These are phyloP conservation scores for Hyles euphorbiae DNA, from an alignment of 1,140 invertebrate species.

Conservation along the genomic window DNA sequence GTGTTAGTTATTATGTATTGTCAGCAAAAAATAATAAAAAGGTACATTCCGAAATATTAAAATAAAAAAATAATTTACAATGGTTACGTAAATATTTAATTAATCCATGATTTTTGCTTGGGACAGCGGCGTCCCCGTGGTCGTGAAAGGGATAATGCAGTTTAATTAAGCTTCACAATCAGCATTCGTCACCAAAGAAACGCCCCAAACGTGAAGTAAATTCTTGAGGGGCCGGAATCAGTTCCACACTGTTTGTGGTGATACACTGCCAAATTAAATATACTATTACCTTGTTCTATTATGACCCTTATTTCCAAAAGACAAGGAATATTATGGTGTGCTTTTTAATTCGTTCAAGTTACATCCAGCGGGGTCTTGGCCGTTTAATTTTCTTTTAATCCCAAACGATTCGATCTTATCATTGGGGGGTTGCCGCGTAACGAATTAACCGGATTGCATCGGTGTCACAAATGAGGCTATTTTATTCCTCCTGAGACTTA, in stretches of 20 bases:
- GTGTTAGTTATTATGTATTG: no score
- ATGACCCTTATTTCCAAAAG: conserved; percentile 17
- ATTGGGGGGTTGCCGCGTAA: conserved; percentile 59
- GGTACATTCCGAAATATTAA: no score
- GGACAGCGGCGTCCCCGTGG: no score
- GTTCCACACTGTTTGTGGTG: conserved; percentile 45
- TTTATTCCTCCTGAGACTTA: conserved; percentile 59
- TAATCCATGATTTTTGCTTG: no score
- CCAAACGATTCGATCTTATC: conserved; percentile 65
- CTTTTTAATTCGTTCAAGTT: no score
- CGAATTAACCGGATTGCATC: conserved; percentile 71
- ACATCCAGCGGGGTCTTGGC: conserved; percentile 13
- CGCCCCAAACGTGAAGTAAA: conserved; percentile 65
- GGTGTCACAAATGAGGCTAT: conserved; percentile 68
- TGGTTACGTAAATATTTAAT: no score
- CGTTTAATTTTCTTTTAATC: conserved; percentile 75
- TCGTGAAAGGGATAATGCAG: no score
- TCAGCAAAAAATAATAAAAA: no score
- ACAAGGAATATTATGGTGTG: conserved; percentile 16
- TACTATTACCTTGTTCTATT: conserved; percentile 13
- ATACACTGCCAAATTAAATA: conserved; percentile 27
- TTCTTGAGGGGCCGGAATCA: conserved; percentile 53
- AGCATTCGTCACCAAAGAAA: conserved; percentile 59
- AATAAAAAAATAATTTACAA: no score
- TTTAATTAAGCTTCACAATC: conserved; percentile 65